Evolutionary conservation across 2,888 invertebrate genomes (phyloP).

Genomic region (Drosophila rubida): DNA sequence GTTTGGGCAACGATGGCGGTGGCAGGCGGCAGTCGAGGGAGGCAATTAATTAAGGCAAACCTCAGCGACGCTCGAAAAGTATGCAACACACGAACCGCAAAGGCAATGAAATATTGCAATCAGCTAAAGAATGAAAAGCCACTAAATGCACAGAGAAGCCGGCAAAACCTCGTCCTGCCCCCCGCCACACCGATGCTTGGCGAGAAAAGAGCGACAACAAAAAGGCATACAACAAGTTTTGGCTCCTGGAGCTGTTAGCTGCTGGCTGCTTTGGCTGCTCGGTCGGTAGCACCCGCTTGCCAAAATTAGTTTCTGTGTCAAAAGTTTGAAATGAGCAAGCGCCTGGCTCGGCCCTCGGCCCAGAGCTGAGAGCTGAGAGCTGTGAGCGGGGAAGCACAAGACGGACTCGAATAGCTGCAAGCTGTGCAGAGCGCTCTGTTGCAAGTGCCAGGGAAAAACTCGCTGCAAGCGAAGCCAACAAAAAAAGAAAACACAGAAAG

Average conservation of each 20-base stretch:
- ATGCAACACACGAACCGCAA: conserved; percentile 81
- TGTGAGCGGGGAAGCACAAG: conserved; percentile 1
- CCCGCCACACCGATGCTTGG: neutral
- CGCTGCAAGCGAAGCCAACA: conserved; percentile 5
- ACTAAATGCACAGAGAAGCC: conserved; percentile 61
- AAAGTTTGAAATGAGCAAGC: conserved; percentile 79
- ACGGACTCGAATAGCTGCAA: conserved; percentile 2
- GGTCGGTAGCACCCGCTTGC: conserved; percentile 73
- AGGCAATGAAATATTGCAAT: conserved; percentile 82
- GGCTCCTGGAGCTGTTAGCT: conserved; percentile 22
- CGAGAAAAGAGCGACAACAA: conserved; percentile 1
- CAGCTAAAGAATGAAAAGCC: conserved; percentile 80
- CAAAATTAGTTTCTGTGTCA: conserved; percentile 82
- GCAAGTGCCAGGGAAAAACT: conserved; percentile 49
- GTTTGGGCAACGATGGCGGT: conserved; percentile 8
- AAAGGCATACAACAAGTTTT: conserved; percentile 4
- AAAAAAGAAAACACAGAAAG: neutral
- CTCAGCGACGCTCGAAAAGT: conserved; percentile 73
- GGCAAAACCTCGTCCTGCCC: neutral
- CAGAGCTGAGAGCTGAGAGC: conserved; percentile 10
- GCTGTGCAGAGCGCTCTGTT: conserved; percentile 4
- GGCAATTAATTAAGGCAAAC: conserved; percentile 80
- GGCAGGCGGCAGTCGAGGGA: conserved; percentile 9
- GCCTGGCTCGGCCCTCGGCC: conserved; percentile 40
- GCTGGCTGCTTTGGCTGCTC: conserved; percentile 33